phyloP scores from a whole-genome alignment of 2,888 invertebrate genomes.

The Apamea anceps region DNA sequence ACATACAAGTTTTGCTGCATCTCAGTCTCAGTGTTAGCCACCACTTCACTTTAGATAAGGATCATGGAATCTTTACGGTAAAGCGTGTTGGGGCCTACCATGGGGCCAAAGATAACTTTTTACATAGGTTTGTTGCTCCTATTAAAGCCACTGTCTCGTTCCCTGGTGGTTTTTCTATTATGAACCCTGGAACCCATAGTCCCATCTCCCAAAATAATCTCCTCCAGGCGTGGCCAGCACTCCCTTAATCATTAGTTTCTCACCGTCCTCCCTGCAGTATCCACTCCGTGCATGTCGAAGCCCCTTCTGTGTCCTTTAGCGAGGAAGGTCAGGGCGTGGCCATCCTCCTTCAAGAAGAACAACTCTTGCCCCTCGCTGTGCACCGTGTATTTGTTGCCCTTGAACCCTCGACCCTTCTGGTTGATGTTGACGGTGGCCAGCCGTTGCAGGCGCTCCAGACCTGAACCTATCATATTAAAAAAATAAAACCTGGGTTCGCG shows the following conservation, averaged over 20 bases:
- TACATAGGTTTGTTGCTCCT: neutral
- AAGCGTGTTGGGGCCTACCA: neutral
- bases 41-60: neutral
- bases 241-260: conserved; percentile 4
- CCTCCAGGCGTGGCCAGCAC: neutral
- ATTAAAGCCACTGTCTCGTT: neutral
- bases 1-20: neutral
- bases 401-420: conserved; percentile 25
- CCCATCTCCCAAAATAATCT: neutral
- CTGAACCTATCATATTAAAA: neutral
- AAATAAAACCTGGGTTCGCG: neutral
- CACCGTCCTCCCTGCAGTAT: conserved; percentile 31
- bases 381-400: conserved; percentile 47
- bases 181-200: neutral
- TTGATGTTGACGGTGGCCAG: conserved; percentile 15
- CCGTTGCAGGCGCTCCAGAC: conserved; percentile 19
- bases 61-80: neutral
- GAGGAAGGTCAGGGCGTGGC: conserved; percentile 36
- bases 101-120: neutral
- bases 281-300: conserved; percentile 43
- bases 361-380: conserved; percentile 17
- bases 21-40: no score
- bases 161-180: neutral
- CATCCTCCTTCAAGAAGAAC: conserved; percentile 44
- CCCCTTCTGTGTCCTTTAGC: conserved; percentile 12